phyloP scores from a whole-genome alignment of 1,140 invertebrate species.

The Pseudobourletiella spinata region DNA sequence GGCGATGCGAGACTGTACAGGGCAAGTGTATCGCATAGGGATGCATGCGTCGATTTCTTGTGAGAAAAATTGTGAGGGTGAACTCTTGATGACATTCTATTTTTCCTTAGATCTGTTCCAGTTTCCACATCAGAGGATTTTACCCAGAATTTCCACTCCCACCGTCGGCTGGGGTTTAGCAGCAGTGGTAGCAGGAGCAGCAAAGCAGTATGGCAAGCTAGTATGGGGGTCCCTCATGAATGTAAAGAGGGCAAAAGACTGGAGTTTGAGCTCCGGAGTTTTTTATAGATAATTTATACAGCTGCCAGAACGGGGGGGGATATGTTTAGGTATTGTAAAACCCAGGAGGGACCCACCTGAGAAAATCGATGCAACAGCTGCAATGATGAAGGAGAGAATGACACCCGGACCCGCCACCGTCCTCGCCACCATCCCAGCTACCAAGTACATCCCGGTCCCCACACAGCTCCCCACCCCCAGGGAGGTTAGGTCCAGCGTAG shows the following conservation, averaged over 20 bases:
- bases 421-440: slow-evolving; percentile 63
- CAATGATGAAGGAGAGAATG: slow-evolving; percentile 78
- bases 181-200: background rate
- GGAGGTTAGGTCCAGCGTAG: slow-evolving; percentile 77
- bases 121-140: no score
- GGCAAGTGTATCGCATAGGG: no score
- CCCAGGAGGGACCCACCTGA: slow-evolving; percentile 55
- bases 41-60: no score
- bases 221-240: background rate
- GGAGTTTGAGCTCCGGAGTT: no score
- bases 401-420: slow-evolving; percentile 73
- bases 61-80: no score
- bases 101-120: no score
- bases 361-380: slow-evolving; percentile 80
- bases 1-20: no score
- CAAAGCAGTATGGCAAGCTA: background rate
- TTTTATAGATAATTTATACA: no score
- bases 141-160: background rate
- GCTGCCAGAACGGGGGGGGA: no score
- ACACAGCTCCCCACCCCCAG: slow-evolving; percentile 78
- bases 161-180: background rate
- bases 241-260: background rate
- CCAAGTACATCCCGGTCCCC: slow-evolving; percentile 87
- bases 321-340: background rate
- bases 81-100: no score